Conservation (phyloP, 2,888 invertebrate species). For the Eilema sororculum region DNA sequence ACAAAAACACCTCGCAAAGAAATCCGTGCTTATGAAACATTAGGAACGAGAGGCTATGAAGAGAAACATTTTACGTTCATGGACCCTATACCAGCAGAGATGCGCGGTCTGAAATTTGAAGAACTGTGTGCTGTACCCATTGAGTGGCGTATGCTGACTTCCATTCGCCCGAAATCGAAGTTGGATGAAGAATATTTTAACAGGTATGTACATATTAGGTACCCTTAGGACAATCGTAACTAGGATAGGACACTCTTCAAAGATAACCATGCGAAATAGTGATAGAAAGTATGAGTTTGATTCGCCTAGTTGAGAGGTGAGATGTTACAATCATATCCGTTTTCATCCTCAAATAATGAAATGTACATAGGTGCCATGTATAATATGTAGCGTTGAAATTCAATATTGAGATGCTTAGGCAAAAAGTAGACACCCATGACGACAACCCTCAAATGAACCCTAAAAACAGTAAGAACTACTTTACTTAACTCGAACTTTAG, state of each 20-base stretch:
- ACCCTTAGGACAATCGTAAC: too few species aligned
- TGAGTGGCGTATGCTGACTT: constrained; percentile 97
- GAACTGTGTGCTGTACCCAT: constrained; percentile 95
- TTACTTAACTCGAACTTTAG: too few species aligned
- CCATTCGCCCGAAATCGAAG: constrained; percentile 93
- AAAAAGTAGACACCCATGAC: neutral
- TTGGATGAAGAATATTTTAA: constrained; percentile 96
- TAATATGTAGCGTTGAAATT: too few species aligned
- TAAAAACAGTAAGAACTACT: neutral
- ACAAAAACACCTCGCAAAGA: constrained; percentile 92
- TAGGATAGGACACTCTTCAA: too few species aligned
- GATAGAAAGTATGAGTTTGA: too few species aligned
- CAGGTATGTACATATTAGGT: constrained; percentile 79
- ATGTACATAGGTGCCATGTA: too few species aligned
- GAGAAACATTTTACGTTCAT: constrained; percentile 85
- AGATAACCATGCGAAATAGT: too few species aligned
- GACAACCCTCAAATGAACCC: too few species aligned
- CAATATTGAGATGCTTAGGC: too few species aligned
- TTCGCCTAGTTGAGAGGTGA: too few species aligned
- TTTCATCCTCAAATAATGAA: too few species aligned
- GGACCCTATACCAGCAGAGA: constrained; percentile 94
- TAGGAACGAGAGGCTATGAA: constrained; percentile 88
- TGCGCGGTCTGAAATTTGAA: constrained; percentile 91
- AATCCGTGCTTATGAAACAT: constrained; percentile 88
- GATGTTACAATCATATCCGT: too few species aligned